Conservation (phyloP, 1,140 invertebrate genomes). For the Danaus plexippus region DNA sequence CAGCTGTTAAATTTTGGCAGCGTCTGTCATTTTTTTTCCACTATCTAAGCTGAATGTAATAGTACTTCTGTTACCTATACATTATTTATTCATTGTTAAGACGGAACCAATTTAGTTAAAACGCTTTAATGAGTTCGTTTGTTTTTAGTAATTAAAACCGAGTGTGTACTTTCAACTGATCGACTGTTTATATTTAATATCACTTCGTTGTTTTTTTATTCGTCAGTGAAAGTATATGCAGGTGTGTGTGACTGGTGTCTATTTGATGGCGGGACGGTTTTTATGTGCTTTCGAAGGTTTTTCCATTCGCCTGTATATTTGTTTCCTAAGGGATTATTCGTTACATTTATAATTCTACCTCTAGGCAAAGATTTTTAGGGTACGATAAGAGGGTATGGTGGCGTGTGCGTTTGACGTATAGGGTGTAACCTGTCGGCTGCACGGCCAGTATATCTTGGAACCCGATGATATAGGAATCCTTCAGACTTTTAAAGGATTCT, state of each 20-base stretch:
- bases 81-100: not conserved
- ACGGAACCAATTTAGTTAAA: not conserved
- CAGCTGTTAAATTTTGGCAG: too few relatives aligned
- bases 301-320: too few relatives aligned
- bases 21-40: too few relatives aligned
- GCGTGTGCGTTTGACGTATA: constrained; percentile 31
- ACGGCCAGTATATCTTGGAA: constrained; percentile 18
- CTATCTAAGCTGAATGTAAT: too few relatives aligned
- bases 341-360: not conserved
- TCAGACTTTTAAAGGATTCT: too few relatives aligned
- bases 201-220: not conserved
- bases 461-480: not conserved
- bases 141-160: too few relatives aligned
- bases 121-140: not conserved
- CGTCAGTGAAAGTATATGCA: constrained; percentile 12
- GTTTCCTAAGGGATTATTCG: too few relatives aligned
- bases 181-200: not conserved
- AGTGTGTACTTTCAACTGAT: constrained; percentile 4
- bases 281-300: not conserved
- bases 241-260: constrained; percentile 1
- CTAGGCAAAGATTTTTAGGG: constrained; percentile 14
- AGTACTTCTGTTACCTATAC: too few relatives aligned
- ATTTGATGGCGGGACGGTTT: constrained; percentile 10
- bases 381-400: constrained; percentile 21
- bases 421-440: constrained; percentile 15